A percentile compares a stretch with the other conserved stretches of the same genome.
Conservation (phyloP, 2,888 invertebrate genomes). For the Falcaria lacertinaria region DNA sequence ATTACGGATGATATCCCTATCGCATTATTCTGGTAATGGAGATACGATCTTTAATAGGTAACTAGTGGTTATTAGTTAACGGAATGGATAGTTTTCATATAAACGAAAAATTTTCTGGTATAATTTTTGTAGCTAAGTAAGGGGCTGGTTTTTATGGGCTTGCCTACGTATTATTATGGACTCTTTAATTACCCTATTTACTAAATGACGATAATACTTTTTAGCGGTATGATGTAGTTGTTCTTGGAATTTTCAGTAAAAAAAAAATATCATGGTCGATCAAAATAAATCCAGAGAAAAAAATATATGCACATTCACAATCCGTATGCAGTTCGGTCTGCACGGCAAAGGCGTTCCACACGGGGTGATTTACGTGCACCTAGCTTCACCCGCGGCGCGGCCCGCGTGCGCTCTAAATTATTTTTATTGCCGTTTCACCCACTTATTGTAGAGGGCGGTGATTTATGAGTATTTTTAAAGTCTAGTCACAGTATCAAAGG, state of each 20-base stretch:
- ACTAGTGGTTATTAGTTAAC: neutral
- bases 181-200: too few relatives aligned
- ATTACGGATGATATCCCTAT: neutral
- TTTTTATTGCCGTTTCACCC: constrained; percentile 3
- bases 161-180: too few relatives aligned
- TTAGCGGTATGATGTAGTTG: too few relatives aligned
- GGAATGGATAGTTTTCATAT: neutral
- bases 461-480: constrained; percentile 1
- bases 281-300: constrained; percentile 15
- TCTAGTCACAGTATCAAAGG: neutral
- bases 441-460: constrained; percentile 1
- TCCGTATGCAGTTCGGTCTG: constrained; percentile 23
- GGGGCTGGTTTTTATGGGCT: too few relatives aligned
- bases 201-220: too few relatives aligned
- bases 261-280: constrained; percentile 21
- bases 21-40: neutral
- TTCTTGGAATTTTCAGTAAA: constrained; percentile 1
- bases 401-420: constrained; percentile 6
- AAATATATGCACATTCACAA: constrained; percentile 17
- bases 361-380: constrained; percentile 22
- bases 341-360: constrained; percentile 26
- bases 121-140: too few relatives aligned
- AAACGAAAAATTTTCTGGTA: neutral
- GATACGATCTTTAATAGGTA: neutral
- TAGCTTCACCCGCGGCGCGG: constrained; percentile 20